Evolutionary conservation across 2,797 vertebrate species (phyloP).

Genomic region (Alauda arvensis): DNA sequence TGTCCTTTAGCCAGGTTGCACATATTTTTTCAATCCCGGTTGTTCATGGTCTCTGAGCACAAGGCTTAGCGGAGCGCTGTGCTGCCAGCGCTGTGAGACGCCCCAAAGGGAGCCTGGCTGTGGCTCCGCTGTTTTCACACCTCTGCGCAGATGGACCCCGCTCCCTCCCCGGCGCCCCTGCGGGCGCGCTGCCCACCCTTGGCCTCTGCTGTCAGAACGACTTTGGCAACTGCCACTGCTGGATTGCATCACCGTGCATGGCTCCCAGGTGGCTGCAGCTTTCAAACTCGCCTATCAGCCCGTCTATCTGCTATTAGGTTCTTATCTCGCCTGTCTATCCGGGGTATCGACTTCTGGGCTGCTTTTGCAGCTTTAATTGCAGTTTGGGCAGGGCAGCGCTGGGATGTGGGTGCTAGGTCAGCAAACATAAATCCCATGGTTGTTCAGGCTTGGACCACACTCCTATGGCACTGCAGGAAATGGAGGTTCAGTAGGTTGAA

Average conservation of each 20-base stretch:
- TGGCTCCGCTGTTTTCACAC: constrained; percentile 34
- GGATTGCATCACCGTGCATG: constrained; percentile 8
- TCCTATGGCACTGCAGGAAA: neutral
- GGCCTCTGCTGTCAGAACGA: constrained; percentile 1
- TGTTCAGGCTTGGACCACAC: neutral
- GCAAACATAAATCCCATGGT: neutral
- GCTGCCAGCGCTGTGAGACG: neutral
- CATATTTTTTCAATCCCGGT: constrained; percentile 39
- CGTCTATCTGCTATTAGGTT: neutral
- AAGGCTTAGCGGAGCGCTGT: neutral
- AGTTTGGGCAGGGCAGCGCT: neutral
- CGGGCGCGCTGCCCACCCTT: neutral
- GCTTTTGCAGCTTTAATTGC: neutral
- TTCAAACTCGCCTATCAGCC: neutral
- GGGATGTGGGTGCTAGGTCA: neutral
- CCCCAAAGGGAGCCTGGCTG: constrained; percentile 34
- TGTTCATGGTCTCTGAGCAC: constrained; percentile 38
- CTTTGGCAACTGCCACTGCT: constrained; percentile 39
- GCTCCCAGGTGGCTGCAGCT: constrained; percentile 50
- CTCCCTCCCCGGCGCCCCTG: constrained; percentile 1
- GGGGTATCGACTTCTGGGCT: neutral
- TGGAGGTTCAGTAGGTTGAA: neutral
- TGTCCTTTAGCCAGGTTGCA: constrained; percentile 47
- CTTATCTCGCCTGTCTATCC: neutral
- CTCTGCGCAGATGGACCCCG: constrained; percentile 9